Conservation (phyloP, 2,888 invertebrate species). For the Microplitis deprimator region DNA sequence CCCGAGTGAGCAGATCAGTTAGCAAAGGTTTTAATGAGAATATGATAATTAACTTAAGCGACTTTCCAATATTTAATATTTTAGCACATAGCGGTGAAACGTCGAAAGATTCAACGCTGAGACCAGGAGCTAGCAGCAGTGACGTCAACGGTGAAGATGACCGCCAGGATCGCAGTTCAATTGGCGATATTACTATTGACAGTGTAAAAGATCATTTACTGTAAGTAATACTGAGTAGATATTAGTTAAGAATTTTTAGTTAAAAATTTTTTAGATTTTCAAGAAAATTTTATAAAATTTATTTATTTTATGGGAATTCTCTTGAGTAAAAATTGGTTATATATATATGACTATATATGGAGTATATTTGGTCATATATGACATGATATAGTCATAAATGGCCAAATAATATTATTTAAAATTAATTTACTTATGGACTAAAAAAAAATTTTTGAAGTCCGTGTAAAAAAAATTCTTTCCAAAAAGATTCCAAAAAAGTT, state of each 20-base stretch:
- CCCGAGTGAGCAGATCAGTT: constrained; percentile 1
- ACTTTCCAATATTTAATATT: constrained; percentile 49
- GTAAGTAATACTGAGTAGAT: constrained; percentile 53
- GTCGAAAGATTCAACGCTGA: constrained; percentile 63
- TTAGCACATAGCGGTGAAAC: constrained; percentile 66
- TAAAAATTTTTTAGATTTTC: neutral
- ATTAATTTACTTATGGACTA: no score
- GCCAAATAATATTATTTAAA: no score
- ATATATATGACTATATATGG: no score
- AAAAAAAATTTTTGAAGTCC: no score
- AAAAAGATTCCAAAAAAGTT: no score
- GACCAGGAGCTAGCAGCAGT: constrained; percentile 63
- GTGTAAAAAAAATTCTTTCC: no score
- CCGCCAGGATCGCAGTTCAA: constrained; percentile 75
- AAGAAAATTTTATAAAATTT: constrained; percentile 39
- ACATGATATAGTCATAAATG: no score
- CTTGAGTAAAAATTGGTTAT: neutral
- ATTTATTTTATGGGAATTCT: constrained; percentile 6
- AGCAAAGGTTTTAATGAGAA: neutral
- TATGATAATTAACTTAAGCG: neutral
- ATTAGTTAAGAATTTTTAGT: neutral
- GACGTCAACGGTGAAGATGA: constrained; percentile 73
- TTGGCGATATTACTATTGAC: constrained; percentile 94
- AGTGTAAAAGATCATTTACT: constrained; percentile 90
- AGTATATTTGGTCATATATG: no score